phyloP scores from a whole-genome alignment of 2,797 vertebrate genomes.

The Tangara arthus region DNA sequence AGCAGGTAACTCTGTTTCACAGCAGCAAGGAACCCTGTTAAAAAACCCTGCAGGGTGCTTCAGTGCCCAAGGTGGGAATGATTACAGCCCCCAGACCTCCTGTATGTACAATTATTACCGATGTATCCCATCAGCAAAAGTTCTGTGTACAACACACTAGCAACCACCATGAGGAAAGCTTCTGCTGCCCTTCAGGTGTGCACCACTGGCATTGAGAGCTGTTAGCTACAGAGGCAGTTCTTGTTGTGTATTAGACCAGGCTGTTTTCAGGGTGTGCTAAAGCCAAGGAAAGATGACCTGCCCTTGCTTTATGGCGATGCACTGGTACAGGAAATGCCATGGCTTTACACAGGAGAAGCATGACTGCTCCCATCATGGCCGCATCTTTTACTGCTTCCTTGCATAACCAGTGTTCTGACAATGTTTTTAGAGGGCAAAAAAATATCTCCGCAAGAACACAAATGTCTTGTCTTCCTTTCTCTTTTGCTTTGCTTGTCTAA shows the following conservation, averaged over 20 bases:
- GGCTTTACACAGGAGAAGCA: not conserved
- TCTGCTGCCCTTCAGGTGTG: not conserved
- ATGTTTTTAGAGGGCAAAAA: not conserved
- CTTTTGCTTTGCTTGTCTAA: not conserved
- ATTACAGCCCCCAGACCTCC: not conserved
- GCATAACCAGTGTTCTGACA: not conserved
- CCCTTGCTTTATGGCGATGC: not conserved
- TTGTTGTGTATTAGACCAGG: not conserved
- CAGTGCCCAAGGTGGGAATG: not conserved
- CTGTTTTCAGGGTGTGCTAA: not conserved
- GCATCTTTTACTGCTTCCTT: not conserved
- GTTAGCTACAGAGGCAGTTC: not conserved
- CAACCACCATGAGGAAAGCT: not conserved
- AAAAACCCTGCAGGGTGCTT: not conserved
- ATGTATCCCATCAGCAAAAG: not conserved
- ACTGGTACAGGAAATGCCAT: not conserved
- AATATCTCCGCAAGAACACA: not conserved
- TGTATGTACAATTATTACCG: not conserved
- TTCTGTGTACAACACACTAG: not conserved
- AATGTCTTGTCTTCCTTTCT: not conserved
- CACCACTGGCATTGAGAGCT: rapidly evolving
- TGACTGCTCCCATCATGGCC: not conserved
- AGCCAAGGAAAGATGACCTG: not conserved
- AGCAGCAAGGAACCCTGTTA: not conserved
- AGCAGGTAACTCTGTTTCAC: not conserved